Percentiles rank a stretch among this genome's conserved stretches.
phyloP scores from a whole-genome alignment of 2,797 vertebrate genomes.

The Anisognathus igniventris region DNA sequence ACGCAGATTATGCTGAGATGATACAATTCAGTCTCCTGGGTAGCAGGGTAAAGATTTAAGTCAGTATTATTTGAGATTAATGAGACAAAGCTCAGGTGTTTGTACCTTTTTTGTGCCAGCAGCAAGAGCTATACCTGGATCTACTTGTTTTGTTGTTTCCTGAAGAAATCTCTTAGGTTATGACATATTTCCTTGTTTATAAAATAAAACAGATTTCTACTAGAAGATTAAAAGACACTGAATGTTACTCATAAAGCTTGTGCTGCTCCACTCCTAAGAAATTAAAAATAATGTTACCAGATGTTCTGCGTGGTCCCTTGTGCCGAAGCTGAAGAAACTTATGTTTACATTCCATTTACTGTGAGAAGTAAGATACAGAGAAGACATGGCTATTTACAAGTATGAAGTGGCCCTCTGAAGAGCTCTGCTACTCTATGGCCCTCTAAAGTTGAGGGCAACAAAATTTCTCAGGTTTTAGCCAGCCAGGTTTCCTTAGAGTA shows the following conservation, averaged over 20 bases:
- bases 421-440: not conserved
- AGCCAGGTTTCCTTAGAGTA: not conserved
- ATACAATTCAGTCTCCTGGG: not conserved
- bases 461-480: not conserved
- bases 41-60: not conserved
- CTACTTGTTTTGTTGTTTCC: not conserved
- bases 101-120: not conserved
- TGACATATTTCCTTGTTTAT: not conserved
- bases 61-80: not conserved
- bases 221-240: not conserved
- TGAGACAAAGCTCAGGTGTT: not conserved
- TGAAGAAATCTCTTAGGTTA: not conserved
- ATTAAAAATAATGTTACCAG: conserved; percentile 35
- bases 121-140: not conserved
- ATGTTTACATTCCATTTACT: not conserved
- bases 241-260: not conserved
- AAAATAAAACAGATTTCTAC: conserved; percentile 24
- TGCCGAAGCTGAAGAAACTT: not conserved
- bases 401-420: not conserved
- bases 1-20: not conserved
- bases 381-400: not conserved
- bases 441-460: not conserved
- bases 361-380: not conserved
- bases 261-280: not conserved
- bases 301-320: not conserved